A percentile compares a stretch with the other conserved stretches of the same genome.
phyloP scores from a whole-genome alignment of 2,888 invertebrate species.

The Pandemis cinnamomeana region DNA sequence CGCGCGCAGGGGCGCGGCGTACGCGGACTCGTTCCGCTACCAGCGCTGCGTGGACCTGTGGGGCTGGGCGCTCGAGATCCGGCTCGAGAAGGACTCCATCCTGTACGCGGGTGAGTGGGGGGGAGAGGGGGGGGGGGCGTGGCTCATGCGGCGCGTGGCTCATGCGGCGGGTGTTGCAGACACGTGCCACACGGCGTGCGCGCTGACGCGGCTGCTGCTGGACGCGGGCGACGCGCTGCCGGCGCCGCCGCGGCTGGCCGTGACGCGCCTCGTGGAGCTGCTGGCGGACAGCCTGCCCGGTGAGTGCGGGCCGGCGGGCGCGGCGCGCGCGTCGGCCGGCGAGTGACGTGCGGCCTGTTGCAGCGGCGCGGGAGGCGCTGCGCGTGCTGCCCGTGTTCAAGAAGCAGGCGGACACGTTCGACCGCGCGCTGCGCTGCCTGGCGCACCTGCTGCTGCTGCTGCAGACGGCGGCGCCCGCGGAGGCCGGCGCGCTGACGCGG shows the following conservation, averaged over 20 bases:
- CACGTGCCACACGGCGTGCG: conserved; percentile 94
- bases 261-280: conserved; percentile 87
- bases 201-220: conserved; percentile 92
- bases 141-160: conserved; percentile 43
- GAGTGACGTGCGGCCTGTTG: neutral
- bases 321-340: no score
- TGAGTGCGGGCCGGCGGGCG: conserved; percentile 44
- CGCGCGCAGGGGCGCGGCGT: conserved; percentile 86
- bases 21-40: conserved; percentile 89
- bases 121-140: neutral
- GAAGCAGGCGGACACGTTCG: conserved; percentile 92
- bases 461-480: conserved; percentile 83
- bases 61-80: conserved; percentile 91
- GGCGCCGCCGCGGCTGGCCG: conserved; percentile 85
- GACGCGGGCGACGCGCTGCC: conserved; percentile 87
- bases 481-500: conserved; percentile 67
- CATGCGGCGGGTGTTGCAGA: conserved; percentile 79
- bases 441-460: conserved; percentile 91
- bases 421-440: conserved; percentile 91
- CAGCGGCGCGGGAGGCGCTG: conserved; percentile 81
- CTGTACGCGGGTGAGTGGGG: conserved; percentile 71
- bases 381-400: conserved; percentile 88
- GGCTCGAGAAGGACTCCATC: conserved; percentile 91
- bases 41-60: conserved; percentile 95
- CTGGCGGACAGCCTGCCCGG: conserved; percentile 86